Percentiles rank a stretch among this genome's conserved stretches.
phyloP scores from a whole-genome alignment of 2,113 vertebrate genomes.

The Dunckerocampus dactyliophorus region DNA sequence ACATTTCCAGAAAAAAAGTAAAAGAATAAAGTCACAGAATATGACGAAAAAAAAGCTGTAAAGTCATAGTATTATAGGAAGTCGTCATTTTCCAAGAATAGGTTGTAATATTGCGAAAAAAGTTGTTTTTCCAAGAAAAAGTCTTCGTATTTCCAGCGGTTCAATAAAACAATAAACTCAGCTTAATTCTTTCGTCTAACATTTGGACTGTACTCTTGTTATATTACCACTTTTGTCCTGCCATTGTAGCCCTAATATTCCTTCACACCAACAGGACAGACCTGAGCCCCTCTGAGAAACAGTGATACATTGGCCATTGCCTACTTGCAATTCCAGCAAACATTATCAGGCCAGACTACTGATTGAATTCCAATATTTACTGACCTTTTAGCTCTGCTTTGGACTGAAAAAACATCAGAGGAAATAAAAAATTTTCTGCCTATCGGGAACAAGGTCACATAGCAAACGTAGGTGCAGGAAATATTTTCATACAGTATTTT shows the following conservation, averaged over 20 bases:
- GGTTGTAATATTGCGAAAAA: too few relatives aligned
- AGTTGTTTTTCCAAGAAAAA: too few relatives aligned
- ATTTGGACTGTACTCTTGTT: too few relatives aligned
- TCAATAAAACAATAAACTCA: too few relatives aligned
- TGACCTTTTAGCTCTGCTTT: slow-evolving; percentile 6
- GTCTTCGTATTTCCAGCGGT: too few relatives aligned
- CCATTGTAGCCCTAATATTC: not conserved
- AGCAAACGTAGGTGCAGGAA: not conserved
- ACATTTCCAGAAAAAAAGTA: too few relatives aligned
- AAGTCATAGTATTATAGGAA: too few relatives aligned
- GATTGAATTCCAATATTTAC: not conserved
- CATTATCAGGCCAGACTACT: not conserved
- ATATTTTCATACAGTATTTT: not conserved
- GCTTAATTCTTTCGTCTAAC: too few relatives aligned
- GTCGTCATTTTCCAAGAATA: too few relatives aligned
- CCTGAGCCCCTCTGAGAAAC: not conserved
- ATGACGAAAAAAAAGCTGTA: too few relatives aligned
- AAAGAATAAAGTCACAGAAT: too few relatives aligned
- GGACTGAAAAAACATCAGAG: not conserved
- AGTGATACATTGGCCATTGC: not conserved
- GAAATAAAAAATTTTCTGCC: not conserved
- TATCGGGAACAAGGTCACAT: not conserved
- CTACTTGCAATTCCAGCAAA: slow-evolving; percentile 1
- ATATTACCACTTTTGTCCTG: too few relatives aligned
- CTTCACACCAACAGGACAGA: not conserved